Conservation (phyloP, 2,113 vertebrate species). For the Seriola rivoliana region DNA sequence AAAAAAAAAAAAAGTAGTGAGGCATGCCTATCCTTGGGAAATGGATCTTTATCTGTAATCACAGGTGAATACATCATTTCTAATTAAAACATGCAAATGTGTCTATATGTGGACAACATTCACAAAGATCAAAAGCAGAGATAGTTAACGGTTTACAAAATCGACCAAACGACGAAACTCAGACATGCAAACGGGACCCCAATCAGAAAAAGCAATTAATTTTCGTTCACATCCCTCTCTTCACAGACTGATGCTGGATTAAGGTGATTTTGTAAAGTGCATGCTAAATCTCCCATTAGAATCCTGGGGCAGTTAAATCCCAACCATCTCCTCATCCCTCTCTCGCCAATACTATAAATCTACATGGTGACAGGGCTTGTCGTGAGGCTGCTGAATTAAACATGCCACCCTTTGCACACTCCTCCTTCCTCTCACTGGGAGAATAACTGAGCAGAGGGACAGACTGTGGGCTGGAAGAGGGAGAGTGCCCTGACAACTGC, state of each 20-base stretch:
- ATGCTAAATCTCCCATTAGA: conserved; percentile 65
- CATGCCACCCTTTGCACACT: conserved; percentile 55
- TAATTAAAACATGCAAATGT: conserved; percentile 27
- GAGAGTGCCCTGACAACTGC: conserved; percentile 31
- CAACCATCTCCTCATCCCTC: conserved; percentile 56
- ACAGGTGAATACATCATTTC: neutral
- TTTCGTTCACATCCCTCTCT: conserved; percentile 37
- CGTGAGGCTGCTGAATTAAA: conserved; percentile 76
- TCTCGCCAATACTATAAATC: conserved; percentile 66
- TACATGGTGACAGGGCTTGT: conserved; percentile 53
- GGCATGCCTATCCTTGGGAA: conserved; percentile 1
- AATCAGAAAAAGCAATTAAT: conserved; percentile 43
- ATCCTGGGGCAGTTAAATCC: conserved; percentile 69
- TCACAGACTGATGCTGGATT: conserved; percentile 52
- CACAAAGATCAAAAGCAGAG: conserved; percentile 5
- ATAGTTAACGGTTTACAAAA: conserved; percentile 8
- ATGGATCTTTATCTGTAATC: conserved; percentile 25
- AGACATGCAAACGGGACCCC: conserved; percentile 1
- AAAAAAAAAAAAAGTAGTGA: neutral
- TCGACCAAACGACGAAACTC: neutral
- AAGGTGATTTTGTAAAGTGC: conserved; percentile 70
- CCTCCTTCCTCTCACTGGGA: conserved; percentile 31
- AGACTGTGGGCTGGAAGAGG: conserved; percentile 28
- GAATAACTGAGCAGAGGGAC: conserved; percentile 54
- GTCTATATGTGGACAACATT: neutral